phyloP scores from a whole-genome alignment of 2,888 invertebrate genomes.

The Diarsia dahlii region DNA sequence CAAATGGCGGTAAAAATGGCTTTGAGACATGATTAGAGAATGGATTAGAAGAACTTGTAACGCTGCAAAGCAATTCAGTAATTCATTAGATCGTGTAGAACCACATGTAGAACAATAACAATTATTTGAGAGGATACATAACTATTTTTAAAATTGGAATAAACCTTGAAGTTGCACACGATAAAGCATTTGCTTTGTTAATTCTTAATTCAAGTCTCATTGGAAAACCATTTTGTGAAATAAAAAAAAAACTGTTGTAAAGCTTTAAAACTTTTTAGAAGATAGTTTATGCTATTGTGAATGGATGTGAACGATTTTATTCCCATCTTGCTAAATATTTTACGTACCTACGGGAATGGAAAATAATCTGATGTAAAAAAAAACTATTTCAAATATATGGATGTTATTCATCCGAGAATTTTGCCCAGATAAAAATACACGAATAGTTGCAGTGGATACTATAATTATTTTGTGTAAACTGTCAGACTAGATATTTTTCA shows the following conservation, averaged over 20 bases:
- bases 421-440: background rate
- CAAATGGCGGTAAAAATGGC: background rate
- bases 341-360: background rate
- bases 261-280: background rate
- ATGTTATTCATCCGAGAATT: background rate
- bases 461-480: conserved; percentile 2
- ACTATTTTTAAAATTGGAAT: background rate
- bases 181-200: background rate
- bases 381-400: conserved; percentile 18
- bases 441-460: background rate
- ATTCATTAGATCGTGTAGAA: too few relatives aligned
- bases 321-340: background rate
- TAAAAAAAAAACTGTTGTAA: too few relatives aligned
- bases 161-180: too few relatives aligned
- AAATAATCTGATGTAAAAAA: conserved; percentile 16
- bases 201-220: background rate
- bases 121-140: too few relatives aligned
- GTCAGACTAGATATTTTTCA: background rate
- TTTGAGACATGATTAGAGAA: background rate
- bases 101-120: too few relatives aligned
- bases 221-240: too few relatives aligned
- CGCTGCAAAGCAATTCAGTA: background rate
- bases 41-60: background rate
- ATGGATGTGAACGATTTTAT: background rate
- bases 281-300: background rate